Conservation (phyloP, 2,888 invertebrate genomes). For the Busseola fusca region DNA sequence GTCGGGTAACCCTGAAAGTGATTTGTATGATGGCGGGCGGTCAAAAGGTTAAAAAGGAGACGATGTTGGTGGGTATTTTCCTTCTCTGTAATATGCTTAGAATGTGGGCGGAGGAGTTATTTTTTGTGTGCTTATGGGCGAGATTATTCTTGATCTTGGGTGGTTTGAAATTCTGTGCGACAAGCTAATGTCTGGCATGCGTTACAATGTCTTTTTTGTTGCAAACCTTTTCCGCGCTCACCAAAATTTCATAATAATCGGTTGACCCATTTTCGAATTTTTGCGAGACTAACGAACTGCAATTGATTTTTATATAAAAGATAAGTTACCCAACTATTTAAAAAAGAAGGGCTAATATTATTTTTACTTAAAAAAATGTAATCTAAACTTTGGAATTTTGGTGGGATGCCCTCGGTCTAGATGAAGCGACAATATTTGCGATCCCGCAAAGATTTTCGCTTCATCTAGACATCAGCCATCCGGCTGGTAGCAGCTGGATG, state of each 20-base stretch:
- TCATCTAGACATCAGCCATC: no score
- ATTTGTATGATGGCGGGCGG: constrained; percentile 50
- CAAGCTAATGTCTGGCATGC: no score
- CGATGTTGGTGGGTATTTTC: constrained; percentile 21
- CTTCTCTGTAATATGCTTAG: constrained; percentile 33
- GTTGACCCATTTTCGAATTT: no score
- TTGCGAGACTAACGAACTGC: no score
- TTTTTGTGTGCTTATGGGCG: background rate
- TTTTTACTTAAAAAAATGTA: background rate
- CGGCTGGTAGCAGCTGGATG: no score
- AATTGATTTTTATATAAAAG: no score
- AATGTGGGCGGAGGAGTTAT: constrained; percentile 25
- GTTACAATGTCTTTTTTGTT: no score
- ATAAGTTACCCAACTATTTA: background rate
- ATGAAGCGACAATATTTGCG: no score
- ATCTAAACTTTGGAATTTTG: no score
- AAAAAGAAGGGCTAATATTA: background rate
- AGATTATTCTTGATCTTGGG: background rate
- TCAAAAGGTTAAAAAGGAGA: constrained; percentile 45
- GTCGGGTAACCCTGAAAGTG: constrained; percentile 35
- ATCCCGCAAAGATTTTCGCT: no score
- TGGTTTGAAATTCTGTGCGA: background rate
- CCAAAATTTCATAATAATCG: background rate
- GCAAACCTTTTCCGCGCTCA: no score
- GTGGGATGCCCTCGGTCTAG: no score